Evolutionary conservation across 2,113 vertebrate genomes (phyloP).

Genomic region (Malaclemys terrapin): DNA sequence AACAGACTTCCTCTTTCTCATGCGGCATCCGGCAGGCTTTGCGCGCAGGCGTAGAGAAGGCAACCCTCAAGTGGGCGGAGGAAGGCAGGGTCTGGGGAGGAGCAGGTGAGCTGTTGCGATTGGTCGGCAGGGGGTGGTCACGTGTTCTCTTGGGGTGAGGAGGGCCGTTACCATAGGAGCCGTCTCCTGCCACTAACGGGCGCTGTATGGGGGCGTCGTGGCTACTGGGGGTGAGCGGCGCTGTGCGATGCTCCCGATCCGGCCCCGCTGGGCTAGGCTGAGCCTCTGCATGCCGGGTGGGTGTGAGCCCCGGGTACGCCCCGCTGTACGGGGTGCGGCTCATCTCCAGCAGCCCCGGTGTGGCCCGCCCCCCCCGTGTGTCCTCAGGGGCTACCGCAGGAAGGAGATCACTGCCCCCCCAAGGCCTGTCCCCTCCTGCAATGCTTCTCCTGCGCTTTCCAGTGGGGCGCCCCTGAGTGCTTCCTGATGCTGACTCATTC

Average conservation of each 20-base stretch:
- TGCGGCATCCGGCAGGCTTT: neutral
- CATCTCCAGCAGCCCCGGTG: neutral
- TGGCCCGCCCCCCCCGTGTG: neutral
- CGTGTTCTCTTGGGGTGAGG: neutral
- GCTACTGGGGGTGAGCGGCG: neutral
- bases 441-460: neutral
- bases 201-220: neutral
- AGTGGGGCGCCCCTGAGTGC: neutral
- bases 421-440: neutral
- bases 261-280: neutral
- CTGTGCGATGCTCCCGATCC: neutral
- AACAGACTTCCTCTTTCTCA: neutral
- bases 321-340: neutral
- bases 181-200: no score
- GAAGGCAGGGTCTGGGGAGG: neutral
- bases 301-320: neutral
- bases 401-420: neutral
- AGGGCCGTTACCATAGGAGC: neutral
- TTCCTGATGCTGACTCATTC: no score
- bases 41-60: no score
- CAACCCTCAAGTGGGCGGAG: neutral
- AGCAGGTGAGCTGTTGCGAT: neutral
- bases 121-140: neutral
- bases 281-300: no score
- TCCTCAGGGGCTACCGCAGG: neutral